Evolutionary conservation across 2,888 invertebrate genomes (phyloP).

Genomic region (Cryptocephalus moraei): DNA sequence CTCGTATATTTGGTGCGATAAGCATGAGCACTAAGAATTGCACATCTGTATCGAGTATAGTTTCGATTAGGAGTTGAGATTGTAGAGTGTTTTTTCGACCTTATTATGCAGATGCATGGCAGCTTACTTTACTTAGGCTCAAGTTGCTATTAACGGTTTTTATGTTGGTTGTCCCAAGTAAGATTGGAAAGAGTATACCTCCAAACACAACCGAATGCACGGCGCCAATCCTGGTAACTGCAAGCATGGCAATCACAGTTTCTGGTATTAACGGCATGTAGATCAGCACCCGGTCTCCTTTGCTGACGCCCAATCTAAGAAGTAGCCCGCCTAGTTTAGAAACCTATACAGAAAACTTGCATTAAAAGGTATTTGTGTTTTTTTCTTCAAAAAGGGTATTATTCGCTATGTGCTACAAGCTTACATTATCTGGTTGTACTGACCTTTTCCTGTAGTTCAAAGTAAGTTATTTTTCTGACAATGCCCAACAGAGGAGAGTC

Average conservation of each 20-base stretch:
- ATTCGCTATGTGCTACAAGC: no score
- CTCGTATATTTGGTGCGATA: no score
- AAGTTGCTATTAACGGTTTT: not conserved
- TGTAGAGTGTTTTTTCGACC: no score
- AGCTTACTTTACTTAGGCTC: not conserved
- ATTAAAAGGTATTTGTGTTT: no score
- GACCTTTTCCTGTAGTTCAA: constrained; percentile 71
- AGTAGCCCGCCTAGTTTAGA: constrained; percentile 64
- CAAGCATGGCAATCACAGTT: constrained; percentile 80
- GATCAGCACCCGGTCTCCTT: constrained; percentile 79
- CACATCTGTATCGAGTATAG: no score
- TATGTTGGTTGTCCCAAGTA: not conserved
- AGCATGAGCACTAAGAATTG: no score
- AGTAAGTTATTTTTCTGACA: constrained; percentile 67
- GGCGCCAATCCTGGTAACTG: constrained; percentile 78
- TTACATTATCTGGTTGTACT: constrained; percentile 4
- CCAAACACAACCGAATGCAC: constrained; percentile 94
- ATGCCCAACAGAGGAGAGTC: constrained; percentile 82
- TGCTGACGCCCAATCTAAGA: constrained; percentile 62
- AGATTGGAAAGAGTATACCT: constrained; percentile 52
- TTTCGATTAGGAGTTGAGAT: no score
- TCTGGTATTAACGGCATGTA: constrained; percentile 95
- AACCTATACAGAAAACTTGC: no score
- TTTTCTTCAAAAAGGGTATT: no score
- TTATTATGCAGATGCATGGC: no score